phyloP scores from a whole-genome alignment of 2,113 vertebrate genomes.

The Anser brachyrhynchus region DNA sequence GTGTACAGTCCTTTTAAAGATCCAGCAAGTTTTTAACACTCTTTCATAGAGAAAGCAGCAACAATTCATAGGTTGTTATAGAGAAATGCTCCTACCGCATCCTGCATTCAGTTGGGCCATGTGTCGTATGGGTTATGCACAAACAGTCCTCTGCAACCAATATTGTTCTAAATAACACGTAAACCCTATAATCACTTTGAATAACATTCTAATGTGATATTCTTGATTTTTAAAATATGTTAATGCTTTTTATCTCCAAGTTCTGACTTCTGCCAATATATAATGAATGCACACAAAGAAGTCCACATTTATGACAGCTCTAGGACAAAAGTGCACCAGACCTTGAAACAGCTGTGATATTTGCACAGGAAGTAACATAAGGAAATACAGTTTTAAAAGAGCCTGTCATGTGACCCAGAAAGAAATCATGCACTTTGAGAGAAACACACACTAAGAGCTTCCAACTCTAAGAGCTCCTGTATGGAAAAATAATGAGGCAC shows the following conservation, averaged over 20 bases:
- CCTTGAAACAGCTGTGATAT: not conserved
- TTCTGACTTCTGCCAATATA: not conserved
- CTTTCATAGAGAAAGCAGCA: not conserved
- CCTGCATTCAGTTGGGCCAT: fast-evolving
- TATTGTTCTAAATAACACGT: not conserved
- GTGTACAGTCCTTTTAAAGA: not conserved
- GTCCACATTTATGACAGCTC: not conserved
- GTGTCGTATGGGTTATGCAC: not conserved
- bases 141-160: not conserved
- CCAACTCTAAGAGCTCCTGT: not conserved
- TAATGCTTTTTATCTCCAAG: not conserved
- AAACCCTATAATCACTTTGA: not conserved
- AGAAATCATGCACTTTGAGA: not conserved
- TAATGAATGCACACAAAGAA: not conserved
- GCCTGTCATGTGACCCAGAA: not conserved
- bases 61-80: not conserved
- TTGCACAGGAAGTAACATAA: not conserved
- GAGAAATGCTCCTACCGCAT: not conserved
- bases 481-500: not conserved
- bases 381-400: not conserved
- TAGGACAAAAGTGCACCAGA: not conserved
- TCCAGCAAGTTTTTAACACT: not conserved
- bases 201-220: not conserved
- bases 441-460: not conserved
- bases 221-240: not conserved